Evolutionary conservation across 2,888 invertebrate genomes (phyloP).

Genomic region (Chrysomela aeneicollis): DNA sequence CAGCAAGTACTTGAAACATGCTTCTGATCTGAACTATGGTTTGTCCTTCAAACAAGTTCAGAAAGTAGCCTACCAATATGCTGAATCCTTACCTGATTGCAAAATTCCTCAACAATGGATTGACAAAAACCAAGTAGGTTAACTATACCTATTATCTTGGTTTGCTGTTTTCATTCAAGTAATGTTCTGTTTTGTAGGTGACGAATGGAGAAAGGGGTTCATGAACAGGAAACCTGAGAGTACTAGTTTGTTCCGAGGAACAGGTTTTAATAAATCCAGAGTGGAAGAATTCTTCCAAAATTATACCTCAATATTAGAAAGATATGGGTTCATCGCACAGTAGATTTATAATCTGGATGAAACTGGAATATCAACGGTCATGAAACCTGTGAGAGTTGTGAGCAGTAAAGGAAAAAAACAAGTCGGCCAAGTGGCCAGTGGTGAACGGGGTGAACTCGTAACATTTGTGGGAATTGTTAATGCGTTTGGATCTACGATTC

Average conservation of each 20-base stretch:
- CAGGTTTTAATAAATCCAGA: constrained; percentile 45
- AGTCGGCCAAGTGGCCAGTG: constrained; percentile 18
- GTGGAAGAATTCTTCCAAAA: constrained; percentile 45
- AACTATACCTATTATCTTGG: constrained; percentile 13
- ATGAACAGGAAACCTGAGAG: constrained; percentile 43
- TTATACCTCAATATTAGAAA: constrained; percentile 27
- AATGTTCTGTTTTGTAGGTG: not conserved
- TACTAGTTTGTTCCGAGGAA: constrained; percentile 43
- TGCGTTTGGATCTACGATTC: constrained; percentile 1
- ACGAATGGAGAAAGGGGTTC: constrained; percentile 30
- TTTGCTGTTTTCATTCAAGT: not conserved
- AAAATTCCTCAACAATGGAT: constrained; percentile 36
- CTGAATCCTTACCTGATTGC: constrained; percentile 25
- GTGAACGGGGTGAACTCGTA: constrained; percentile 22
- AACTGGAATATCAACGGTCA: constrained; percentile 12
- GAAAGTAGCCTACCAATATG: constrained; percentile 29
- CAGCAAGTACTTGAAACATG: constrained; percentile 22
- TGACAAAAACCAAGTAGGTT: constrained; percentile 6
- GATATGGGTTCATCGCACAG: constrained; percentile 31
- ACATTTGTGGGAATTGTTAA: constrained; percentile 17
- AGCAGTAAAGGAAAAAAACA: constrained; percentile 7
- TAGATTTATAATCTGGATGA: constrained; percentile 6
- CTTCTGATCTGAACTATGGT: constrained; percentile 25
- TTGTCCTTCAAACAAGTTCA: constrained; percentile 20
- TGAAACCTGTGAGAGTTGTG: not conserved